phyloP scores from a whole-genome alignment of 2,797 vertebrate genomes.

The Lacerta bilineata region DNA sequence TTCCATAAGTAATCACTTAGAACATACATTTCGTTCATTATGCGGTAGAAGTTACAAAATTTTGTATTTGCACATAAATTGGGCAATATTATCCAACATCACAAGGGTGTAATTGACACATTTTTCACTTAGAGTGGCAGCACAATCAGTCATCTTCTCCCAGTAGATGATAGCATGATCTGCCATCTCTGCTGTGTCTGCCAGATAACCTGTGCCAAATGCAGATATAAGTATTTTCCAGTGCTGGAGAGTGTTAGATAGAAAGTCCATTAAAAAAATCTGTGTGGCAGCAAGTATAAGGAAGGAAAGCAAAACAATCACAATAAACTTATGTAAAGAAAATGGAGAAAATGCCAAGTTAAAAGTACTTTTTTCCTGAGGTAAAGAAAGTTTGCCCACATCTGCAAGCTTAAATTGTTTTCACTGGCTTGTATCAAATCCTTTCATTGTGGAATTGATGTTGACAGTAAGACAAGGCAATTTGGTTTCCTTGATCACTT shows the following conservation, averaged over 20 bases:
- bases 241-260: slow-evolving; percentile 73
- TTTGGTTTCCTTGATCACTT: slow-evolving; percentile 87
- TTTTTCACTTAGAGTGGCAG: slow-evolving; percentile 79
- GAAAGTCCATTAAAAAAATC: slow-evolving; percentile 71
- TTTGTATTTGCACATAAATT: slow-evolving; percentile 86
- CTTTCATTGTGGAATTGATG: slow-evolving; percentile 83
- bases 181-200: slow-evolving; percentile 76
- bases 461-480: slow-evolving; percentile 84
- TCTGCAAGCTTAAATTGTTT: slow-evolving; percentile 89
- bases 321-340: slow-evolving; percentile 64
- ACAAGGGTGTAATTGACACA: slow-evolving; percentile 83
- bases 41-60: slow-evolving; percentile 81
- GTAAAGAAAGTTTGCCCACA: slow-evolving; percentile 91
- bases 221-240: slow-evolving; percentile 76
- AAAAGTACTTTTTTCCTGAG: slow-evolving; percentile 83
- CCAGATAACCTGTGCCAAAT: slow-evolving; percentile 75
- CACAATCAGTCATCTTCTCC: slow-evolving; percentile 81
- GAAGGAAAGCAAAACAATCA: slow-evolving; percentile 70
- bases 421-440: slow-evolving; percentile 93
- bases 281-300: slow-evolving; percentile 70
- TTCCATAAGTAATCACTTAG: neutral
- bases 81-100: slow-evolving; percentile 84
- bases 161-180: slow-evolving; percentile 81
- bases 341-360: slow-evolving; percentile 68
- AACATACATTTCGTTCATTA: too few species aligned